Evolutionary conservation across 1,140 invertebrate species (phyloP), one percentile per base, ranked within the genome.

Genomic region (Rhopalosiphum padi): DNA sequence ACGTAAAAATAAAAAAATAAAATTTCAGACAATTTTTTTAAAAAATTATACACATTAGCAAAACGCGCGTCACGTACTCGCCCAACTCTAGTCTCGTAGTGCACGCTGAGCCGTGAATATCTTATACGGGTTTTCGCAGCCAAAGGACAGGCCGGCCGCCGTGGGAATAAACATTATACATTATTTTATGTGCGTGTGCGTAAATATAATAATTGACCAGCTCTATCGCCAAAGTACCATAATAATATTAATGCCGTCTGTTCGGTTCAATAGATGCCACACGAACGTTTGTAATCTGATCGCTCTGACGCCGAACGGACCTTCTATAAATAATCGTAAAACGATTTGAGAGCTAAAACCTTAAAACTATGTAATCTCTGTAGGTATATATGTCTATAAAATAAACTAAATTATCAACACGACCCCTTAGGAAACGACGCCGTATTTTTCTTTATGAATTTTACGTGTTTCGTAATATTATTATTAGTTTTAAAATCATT

Each of bases 21-120:
- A 48, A 51, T 88, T 53, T 30, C 87, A 53, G 35, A 89, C 37
- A 89, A 89, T 77, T 77, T 77, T 77, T 68, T 77, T 77, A 6
- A 2, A 2, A n/a, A n/a, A 77, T 35, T n/a, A 77, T 48, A 48
- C 18, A 48, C 60, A 48, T 35, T 51, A 83, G n/a, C n/a, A 51
- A 83, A 92, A 92, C 90, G 68, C 43, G 43, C 4, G n/a, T 92
- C 68, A 77, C 90, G 68, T 92, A 91, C 55, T 21, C n/a, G 43
- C 89, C 22, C 43, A 30, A 51, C 46, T 37, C 18, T 89, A 41
- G 21, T n/a, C 48, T 53, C n/a, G n/a, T 53, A n/a, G 68, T 22
- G 43, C 25, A 83, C 41, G 43, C 43, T n/a, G n/a, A 30, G 43
- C n/a, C 30, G 60, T 92, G 90, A 92, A 92, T 83, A 92, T 83